Conservation (phyloP, 2,888 invertebrate species). For the Podotricha telesiphe region DNA sequence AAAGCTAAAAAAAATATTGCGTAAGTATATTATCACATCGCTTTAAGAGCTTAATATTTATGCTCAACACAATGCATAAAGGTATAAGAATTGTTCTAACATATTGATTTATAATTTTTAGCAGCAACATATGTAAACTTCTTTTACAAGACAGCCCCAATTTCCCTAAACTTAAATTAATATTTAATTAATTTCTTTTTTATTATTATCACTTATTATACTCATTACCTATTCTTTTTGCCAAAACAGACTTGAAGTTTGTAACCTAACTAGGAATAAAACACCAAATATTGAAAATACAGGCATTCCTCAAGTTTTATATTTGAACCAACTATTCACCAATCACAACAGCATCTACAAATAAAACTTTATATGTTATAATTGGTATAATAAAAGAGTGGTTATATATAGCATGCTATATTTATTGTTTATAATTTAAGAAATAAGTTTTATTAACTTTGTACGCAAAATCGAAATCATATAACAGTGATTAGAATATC, state of each 20-base stretch:
- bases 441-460: neutral
- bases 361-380: too few species aligned
- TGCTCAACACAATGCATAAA: neutral
- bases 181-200: too few species aligned
- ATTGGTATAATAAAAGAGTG: too few species aligned
- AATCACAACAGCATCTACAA: too few species aligned
- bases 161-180: neutral
- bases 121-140: neutral
- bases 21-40: conserved; percentile 1
- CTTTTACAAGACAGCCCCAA: neutral
- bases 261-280: too few species aligned
- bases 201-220: too few species aligned
- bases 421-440: neutral
- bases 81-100: neutral
- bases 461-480: neutral
- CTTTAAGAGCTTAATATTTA: neutral
- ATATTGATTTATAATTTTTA: neutral
- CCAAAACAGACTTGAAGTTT: too few species aligned
- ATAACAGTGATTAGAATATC: neutral
- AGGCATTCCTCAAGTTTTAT: too few species aligned
- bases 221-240: too few species aligned
- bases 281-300: too few species aligned
- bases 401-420: too few species aligned
- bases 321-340: too few species aligned
- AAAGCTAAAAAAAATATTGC: neutral